These are phyloP conservation scores for Pachyrhynchus sulphureomaculatus DNA, from an alignment of 1,140 invertebrate species.

Conservation along the genomic window DNA sequence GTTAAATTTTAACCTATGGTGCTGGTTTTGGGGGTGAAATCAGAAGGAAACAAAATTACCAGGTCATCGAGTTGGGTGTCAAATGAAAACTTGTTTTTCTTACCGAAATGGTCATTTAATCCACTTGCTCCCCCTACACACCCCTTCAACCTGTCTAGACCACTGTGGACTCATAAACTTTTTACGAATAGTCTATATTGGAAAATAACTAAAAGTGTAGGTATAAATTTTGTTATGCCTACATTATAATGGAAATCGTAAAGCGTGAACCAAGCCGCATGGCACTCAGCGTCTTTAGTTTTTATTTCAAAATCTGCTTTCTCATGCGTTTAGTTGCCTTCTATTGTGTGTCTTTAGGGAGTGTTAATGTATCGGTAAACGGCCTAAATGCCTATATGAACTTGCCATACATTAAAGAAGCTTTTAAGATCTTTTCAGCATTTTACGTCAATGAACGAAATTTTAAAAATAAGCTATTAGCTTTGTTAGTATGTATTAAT, in stretches of 20 bases:
- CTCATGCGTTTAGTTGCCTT: conserved; percentile 47
- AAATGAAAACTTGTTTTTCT: too few species aligned
- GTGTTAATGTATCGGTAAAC: conserved; percentile 40
- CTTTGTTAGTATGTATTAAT: too few species aligned
- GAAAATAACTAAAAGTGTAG: conserved; percentile 17
- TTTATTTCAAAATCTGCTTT: conserved; percentile 45
- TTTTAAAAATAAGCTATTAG: too few species aligned
- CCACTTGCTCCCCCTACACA: too few species aligned
- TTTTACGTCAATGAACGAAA: too few species aligned
- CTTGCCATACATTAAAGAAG: conserved; percentile 12
- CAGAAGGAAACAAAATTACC: too few species aligned
- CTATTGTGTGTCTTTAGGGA: conserved; percentile 39
- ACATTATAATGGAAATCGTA: conserved; percentile 43
- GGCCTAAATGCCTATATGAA: conserved; percentile 33
- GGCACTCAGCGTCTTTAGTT: conserved; percentile 44
- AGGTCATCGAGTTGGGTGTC: too few species aligned
- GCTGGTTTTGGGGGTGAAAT: too few species aligned
- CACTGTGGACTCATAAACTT: too few species aligned
- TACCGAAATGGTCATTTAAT: too few species aligned
- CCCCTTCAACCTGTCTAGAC: too few species aligned
- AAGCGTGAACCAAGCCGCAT: conserved; percentile 45
- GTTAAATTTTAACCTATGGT: too few species aligned
- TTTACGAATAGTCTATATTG: background rate
- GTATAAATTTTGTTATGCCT: conserved; percentile 41
- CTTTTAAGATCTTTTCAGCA: conserved; percentile 16